Conservation (phyloP, 2,797 vertebrate species). For the Syncerus caffer region DNA sequence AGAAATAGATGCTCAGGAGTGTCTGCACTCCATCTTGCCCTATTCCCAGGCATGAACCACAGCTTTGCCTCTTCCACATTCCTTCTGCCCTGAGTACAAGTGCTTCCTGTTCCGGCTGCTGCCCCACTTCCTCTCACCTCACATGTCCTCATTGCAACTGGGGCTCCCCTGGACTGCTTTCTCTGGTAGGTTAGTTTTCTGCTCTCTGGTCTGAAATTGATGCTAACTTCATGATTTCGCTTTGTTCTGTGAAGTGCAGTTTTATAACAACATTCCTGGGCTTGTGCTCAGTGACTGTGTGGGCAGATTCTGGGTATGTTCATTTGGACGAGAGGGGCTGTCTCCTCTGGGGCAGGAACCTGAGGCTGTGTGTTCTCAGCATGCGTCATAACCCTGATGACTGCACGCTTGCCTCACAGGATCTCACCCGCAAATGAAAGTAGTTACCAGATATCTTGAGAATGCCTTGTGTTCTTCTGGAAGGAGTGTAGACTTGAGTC, state of each 20-base stretch:
- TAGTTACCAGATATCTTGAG: background rate
- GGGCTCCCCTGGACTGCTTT: background rate
- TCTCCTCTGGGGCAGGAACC: background rate
- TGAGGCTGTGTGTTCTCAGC: background rate
- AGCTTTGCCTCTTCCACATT: background rate
- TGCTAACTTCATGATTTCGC: background rate
- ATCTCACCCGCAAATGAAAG: background rate
- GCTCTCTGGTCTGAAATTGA: conserved; percentile 23
- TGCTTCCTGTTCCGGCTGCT: background rate
- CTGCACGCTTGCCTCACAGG: background rate
- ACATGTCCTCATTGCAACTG: background rate
- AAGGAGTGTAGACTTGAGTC: background rate
- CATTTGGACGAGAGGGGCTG: background rate
- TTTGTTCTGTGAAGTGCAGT: background rate
- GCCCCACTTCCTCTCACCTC: too few relatives aligned
- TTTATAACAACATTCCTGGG: background rate
- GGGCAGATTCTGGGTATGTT: background rate
- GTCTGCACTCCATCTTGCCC: background rate
- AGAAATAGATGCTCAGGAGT: background rate
- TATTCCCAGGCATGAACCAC: background rate
- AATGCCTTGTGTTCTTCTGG: background rate
- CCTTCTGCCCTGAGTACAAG: background rate
- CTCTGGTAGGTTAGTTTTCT: background rate
- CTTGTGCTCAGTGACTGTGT: background rate
- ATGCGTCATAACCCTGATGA: accelerated